Conservation (phyloP, 92 coral and sea anemone species). For the Desmophyllum pertusum region DNA sequence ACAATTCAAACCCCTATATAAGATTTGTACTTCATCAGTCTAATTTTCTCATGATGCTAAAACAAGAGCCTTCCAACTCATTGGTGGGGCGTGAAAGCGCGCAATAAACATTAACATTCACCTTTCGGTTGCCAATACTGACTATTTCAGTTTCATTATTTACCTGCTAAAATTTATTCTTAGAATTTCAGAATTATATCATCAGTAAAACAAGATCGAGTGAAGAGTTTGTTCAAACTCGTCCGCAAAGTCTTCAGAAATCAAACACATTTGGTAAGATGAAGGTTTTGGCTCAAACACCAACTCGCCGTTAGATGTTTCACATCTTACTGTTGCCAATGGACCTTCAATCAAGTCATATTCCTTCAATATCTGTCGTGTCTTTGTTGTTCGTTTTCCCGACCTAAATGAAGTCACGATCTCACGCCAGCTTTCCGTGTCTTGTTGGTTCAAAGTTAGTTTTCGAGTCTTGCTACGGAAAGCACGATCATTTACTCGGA, state of each 20-base stretch:
- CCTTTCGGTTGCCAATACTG: too few species aligned
- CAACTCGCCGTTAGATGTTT: constrained; percentile 6
- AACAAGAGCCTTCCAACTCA: too few species aligned
- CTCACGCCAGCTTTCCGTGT: constrained; percentile 45
- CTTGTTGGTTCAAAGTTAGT: constrained; percentile 33
- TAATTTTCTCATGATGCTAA: too few species aligned
- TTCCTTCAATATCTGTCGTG: constrained; percentile 43
- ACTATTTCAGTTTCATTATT: too few species aligned
- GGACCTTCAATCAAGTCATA: constrained; percentile 70
- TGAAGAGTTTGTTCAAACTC: constrained; percentile 27
- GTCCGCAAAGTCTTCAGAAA: constrained; percentile 61
- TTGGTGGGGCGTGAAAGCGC: too few species aligned
- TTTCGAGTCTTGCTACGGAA: constrained; percentile 1
- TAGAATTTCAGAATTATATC: too few species aligned
- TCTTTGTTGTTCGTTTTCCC: constrained; percentile 43
- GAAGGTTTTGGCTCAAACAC: constrained; percentile 27
- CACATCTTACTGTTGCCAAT: constrained; percentile 2
- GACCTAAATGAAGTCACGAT: constrained; percentile 55
- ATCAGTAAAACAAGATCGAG: constrained; percentile 19
- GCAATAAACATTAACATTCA: too few species aligned
- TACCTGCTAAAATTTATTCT: too few species aligned
- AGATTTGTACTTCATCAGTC: too few species aligned
- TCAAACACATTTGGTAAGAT: constrained; percentile 66
- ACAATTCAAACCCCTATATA: too few species aligned
- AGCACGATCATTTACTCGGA: constrained; percentile 36